Conservation (phyloP, 1,140 invertebrate species). For the Nasonia vitripennis region DNA sequence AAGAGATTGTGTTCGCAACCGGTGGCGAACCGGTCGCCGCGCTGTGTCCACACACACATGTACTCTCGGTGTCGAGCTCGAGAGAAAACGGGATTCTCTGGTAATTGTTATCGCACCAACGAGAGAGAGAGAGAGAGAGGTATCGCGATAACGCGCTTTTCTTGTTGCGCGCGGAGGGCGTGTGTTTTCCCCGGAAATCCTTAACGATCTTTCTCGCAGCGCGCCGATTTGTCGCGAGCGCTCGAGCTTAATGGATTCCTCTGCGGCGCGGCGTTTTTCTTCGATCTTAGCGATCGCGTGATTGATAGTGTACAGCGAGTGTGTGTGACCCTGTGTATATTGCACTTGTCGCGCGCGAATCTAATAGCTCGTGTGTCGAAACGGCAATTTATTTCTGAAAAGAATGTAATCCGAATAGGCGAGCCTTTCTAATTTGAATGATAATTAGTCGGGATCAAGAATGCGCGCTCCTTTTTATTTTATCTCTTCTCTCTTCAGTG, state of each 20-base stretch:
- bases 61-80: background rate
- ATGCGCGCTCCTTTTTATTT: background rate
- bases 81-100: conserved; percentile 28
- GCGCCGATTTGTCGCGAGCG: background rate
- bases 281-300: background rate
- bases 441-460: background rate
- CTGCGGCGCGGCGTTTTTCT: background rate
- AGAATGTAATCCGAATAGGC: background rate
- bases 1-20: conserved; percentile 22
- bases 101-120: conserved; percentile 36
- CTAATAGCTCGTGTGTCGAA: background rate
- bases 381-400: background rate
- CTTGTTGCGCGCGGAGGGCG: background rate
- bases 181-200: background rate
- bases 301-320: background rate
- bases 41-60: background rate
- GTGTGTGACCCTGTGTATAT: no score
- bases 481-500: background rate
- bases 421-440: background rate
- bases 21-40: conserved; percentile 36
- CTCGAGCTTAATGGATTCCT: background rate
- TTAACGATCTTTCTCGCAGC: background rate
- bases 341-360: background rate
- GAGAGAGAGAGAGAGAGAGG: background rate
- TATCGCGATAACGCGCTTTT: conserved; percentile 15